Evolutionary conservation across 2,113 vertebrate species (phyloP), one percentile per base, ranked within the genome.

Genomic region (Catharus minimus): DNA sequence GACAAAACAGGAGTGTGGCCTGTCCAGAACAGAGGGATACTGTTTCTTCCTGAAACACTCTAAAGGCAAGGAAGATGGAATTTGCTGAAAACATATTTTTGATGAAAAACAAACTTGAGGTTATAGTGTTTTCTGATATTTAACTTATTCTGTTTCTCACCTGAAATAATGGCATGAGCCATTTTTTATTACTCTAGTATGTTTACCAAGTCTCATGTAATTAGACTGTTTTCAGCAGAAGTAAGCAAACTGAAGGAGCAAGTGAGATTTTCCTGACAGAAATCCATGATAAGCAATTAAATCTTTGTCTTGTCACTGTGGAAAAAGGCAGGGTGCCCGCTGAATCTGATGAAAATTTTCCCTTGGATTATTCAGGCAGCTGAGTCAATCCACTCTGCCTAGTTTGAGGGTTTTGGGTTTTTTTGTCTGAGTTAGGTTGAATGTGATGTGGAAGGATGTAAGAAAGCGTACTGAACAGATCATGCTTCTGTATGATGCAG

Each of bases 221-320:
- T 74, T 86, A 95, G 85, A 52, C 33, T 26, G 16, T 93, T 95
- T 95, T 65, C 89, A 94, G 33, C 18, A 85, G 82, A 84, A 91
- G 84, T 57, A 88, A 94, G 83, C 24, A 23, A 91, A 77, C 41
- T 61, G 46, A 85, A 52, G 91, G 44, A 77, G 36, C 28, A n/a
- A 84, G 67, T 76, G 72, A 79, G 58, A 67, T 50, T n/a, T 78
- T 94, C 36, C 41, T 72, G 66, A 61, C 28, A 82, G 64, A 88
- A 89, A 69, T 69, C 9, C 22, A 12, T 41, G 22, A 73, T 46
- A 85, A 57, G 86, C 50, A 66, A 50, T 76, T 73, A 32, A 33
- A 60, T 64, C 22, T 87, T 65, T 75, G 43, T 56, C 69, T 64
- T 80, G 56, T 7, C 12, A 39, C 39, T 68, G n/a, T 69, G 26